Evolutionary conservation across 2,113 vertebrate genomes (phyloP).

Genomic region (Oreotragus oreotragus): DNA sequence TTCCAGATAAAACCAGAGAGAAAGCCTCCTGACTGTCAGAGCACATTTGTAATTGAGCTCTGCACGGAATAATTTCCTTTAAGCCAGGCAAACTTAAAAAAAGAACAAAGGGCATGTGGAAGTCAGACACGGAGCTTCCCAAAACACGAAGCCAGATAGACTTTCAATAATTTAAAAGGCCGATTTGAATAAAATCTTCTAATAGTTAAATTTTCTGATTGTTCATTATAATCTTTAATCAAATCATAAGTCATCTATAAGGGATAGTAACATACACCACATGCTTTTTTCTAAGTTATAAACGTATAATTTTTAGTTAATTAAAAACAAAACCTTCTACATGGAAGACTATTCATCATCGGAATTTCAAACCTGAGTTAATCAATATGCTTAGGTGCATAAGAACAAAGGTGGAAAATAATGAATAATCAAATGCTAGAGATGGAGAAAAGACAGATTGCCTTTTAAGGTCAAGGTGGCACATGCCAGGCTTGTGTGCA

Average conservation of each 20-base stretch:
- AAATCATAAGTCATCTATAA: constrained; percentile 60
- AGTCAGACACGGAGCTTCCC: constrained; percentile 35
- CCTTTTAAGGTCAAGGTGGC: background rate
- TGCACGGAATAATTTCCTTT: constrained; percentile 55
- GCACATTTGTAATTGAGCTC: constrained; percentile 58
- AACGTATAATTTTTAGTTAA: constrained; percentile 68
- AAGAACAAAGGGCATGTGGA: constrained; percentile 27
- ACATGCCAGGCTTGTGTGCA: background rate
- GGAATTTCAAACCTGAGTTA: constrained; percentile 57
- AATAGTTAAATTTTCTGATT: constrained; percentile 60
- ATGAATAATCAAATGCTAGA: background rate
- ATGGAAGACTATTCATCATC: constrained; percentile 28
- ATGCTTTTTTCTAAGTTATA: constrained; percentile 54
- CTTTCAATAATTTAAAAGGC: constrained; percentile 60
- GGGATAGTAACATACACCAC: constrained; percentile 34
- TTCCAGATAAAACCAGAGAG: constrained; percentile 40
- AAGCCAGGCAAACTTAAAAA: constrained; percentile 40
- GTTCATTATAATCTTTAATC: constrained; percentile 62
- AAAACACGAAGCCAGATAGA: constrained; percentile 43
- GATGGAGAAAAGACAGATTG: background rate
- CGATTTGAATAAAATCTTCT: constrained; percentile 61
- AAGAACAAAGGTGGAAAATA: background rate
- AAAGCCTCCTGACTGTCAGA: constrained; percentile 39
- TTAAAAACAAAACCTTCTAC: constrained; percentile 43
- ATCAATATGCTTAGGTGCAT: constrained; percentile 23